Base-by-base conservation (phyloP, 2,797 vertebrate species). In the Hydrolagus colliei region DNA sequence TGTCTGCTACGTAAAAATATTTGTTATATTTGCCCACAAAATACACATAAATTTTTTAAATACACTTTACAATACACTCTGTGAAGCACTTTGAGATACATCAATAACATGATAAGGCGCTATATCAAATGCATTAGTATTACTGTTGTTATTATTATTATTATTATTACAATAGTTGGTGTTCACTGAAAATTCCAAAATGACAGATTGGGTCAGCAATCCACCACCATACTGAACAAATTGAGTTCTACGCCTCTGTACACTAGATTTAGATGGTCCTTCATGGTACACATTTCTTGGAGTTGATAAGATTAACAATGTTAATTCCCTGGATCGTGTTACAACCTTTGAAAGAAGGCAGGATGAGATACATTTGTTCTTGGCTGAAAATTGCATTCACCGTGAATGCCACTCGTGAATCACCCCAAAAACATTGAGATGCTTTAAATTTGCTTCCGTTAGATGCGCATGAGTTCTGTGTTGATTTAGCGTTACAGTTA, bases 291-390 rank as follows among this genome's bases (percentile, higher is more conserved):
- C 18, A 84, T 84, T 84, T 84, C 14, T 84, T 67, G 16, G 74
- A 76, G 32, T 84, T 41, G 18, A 84, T 5, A 20, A 84, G 65
- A 71, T 68, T 84, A 52, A 68, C 32, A 35, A 16, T 80, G 62
- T 18, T 67, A 67, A 84, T 84, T 84, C 32, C 32, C 18, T 84
- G 32, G 65, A 84, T 65, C 22, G 12, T 67, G 35, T 67, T 80
- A 67, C 22, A 35, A 6, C 4, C 32, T 16, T 16, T 77, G 0
- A 27, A 67, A 67, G 0, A 65, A 27, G 27, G 13, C 22, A n/a
- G 63, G 13, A 79, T 9, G 41, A 82, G 27, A 18, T 63, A 68
- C 65, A 14, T 84, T 84, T 84, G 32, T 13, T 79, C 63, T 2
- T 35, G 27, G 63, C 62, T 68, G 63, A 27, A 27, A 82, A 35